These are phyloP conservation scores for Echinometra lucunter DNA, from an alignment of 53 echinoderm and acorn worm species.

Conservation along the genomic window DNA sequence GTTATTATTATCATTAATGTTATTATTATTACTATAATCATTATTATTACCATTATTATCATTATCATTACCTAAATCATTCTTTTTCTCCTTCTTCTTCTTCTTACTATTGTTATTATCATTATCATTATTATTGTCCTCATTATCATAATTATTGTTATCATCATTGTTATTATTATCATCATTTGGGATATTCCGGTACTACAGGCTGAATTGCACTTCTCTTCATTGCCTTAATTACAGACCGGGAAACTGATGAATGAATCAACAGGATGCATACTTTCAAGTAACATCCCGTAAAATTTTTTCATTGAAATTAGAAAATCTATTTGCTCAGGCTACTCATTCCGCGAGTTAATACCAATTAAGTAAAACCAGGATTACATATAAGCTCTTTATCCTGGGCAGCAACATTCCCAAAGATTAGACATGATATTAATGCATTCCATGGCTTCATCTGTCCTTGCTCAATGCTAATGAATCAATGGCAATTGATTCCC, in stretches of 20 bases:
- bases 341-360: not conserved
- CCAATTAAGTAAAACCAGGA: not conserved
- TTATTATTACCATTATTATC: too few species aligned
- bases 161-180: too few species aligned
- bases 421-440: conserved; percentile 8
- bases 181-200: not conserved
- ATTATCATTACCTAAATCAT: too few species aligned
- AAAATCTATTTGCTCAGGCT: not conserved
- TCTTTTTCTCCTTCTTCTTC: too few species aligned
- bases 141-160: too few species aligned
- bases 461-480: not conserved
- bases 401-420: not conserved
- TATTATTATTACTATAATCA: too few species aligned
- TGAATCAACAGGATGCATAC: not conserved
- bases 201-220: not conserved
- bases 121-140: too few species aligned
- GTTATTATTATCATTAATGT: too few species aligned
- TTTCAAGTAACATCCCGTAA: not conserved
- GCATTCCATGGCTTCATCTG: not conserved
- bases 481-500: conserved; percentile 24
- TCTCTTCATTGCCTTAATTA: not conserved
- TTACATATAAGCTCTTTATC: conserved; percentile 6
- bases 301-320: not conserved
- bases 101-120: too few species aligned
- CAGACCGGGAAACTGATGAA: not conserved